These are phyloP conservation scores for Eledona agricola DNA, from an alignment of 2,888 invertebrate species.

Conservation along the genomic window DNA sequence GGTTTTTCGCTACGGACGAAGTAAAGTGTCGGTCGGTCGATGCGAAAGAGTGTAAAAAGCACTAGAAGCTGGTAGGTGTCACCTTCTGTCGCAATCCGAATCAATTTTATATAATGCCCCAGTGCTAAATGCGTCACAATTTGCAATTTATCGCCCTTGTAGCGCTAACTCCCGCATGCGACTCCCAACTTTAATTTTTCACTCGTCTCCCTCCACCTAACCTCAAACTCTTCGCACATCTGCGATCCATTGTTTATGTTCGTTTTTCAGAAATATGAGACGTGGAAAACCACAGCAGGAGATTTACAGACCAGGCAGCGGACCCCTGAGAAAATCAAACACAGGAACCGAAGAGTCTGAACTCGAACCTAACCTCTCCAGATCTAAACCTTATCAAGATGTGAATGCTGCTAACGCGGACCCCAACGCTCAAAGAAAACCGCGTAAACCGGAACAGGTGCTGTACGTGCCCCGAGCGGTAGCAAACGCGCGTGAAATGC, in stretches of 20 bases:
- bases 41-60: slow-evolving; percentile 51
- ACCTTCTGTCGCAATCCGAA: slow-evolving; percentile 40
- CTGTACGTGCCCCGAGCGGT: slow-evolving; percentile 63
- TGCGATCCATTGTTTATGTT: slow-evolving; percentile 49
- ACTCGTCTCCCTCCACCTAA: too few species aligned
- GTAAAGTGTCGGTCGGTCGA: slow-evolving; percentile 43
- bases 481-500: slow-evolving; percentile 46
- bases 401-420: slow-evolving; percentile 28
- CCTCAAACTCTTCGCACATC: slow-evolving; percentile 38
- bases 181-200: too few species aligned
- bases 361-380: slow-evolving; percentile 52
- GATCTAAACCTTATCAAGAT: slow-evolving; percentile 40
- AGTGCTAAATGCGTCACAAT: slow-evolving; percentile 4
- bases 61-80: slow-evolving; percentile 53
- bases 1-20: slow-evolving; percentile 1
- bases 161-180: background rate
- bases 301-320: slow-evolving; percentile 80
- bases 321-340: slow-evolving; percentile 74
- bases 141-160: background rate
- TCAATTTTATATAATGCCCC: slow-evolving; percentile 17
- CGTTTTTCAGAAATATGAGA: slow-evolving; percentile 59
- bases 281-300: slow-evolving; percentile 74
- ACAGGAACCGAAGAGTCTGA: slow-evolving; percentile 70
- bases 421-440: slow-evolving; percentile 52
- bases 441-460: slow-evolving; percentile 67